A percentile compares a stretch with the other conserved stretches of the same genome.
Evolutionary conservation across 2,888 invertebrate species (phyloP).

Genomic region (Watsonalla binaria): DNA sequence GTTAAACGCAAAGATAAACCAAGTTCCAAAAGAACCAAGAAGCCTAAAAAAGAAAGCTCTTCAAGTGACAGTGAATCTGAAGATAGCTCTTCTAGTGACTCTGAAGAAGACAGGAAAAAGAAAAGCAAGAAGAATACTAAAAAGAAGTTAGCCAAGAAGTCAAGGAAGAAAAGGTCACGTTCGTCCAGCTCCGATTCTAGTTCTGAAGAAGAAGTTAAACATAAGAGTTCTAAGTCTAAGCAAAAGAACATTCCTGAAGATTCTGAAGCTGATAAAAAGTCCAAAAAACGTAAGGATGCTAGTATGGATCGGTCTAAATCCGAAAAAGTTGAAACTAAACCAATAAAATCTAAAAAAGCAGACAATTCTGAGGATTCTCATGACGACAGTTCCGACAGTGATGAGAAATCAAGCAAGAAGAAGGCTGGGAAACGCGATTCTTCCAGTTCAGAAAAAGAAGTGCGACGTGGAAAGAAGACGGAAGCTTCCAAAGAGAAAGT

Average conservation of each 20-base stretch:
- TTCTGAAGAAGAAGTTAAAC: slow-evolving; percentile 73
- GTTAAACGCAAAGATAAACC: slow-evolving; percentile 75
- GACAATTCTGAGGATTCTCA: slow-evolving; percentile 66
- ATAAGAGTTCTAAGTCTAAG: slow-evolving; percentile 66
- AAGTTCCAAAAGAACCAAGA: slow-evolving; percentile 76
- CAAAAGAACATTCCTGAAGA: slow-evolving; percentile 73
- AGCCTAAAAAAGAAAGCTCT: slow-evolving; percentile 67
- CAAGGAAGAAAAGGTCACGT: slow-evolving; percentile 65
- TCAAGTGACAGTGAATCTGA: slow-evolving; percentile 75
- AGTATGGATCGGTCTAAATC: slow-evolving; percentile 54
- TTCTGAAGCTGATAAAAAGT: slow-evolving; percentile 64
- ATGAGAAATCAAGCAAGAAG: slow-evolving; percentile 75
- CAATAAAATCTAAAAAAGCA: slow-evolving; percentile 54
- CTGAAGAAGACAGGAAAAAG: slow-evolving; percentile 73
- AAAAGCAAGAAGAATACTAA: slow-evolving; percentile 68
- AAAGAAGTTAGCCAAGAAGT: slow-evolving; percentile 70
- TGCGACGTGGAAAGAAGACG: slow-evolving; percentile 54
- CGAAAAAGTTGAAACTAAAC: slow-evolving; percentile 58
- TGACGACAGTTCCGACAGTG: slow-evolving; percentile 69
- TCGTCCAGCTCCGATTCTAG: slow-evolving; percentile 74
- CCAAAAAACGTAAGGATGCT: slow-evolving; percentile 63
- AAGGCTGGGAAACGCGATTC: slow-evolving; percentile 65
- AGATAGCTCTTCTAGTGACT: slow-evolving; percentile 71
- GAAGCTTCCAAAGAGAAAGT: slow-evolving; percentile 58
- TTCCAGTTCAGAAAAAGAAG: slow-evolving; percentile 67